Evolutionary conservation across 2,113 vertebrate genomes (phyloP).

Genomic region (Cheilinus undulatus): DNA sequence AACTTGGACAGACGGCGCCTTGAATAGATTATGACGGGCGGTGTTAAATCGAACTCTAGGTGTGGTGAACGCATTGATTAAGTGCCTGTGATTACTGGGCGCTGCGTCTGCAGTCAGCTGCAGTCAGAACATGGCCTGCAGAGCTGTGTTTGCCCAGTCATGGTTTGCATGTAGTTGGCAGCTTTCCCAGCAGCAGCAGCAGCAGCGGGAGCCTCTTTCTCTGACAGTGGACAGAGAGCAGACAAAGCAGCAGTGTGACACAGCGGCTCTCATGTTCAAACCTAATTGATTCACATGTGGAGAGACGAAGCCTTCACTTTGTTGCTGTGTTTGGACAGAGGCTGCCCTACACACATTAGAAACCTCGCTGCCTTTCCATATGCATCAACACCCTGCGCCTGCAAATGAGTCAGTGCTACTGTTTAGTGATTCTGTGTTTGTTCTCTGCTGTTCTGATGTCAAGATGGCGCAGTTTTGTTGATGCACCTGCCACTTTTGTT

Average conservation of each 20-base stretch:
- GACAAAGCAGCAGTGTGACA: conserved; percentile 66
- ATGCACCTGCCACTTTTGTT: conserved; percentile 39
- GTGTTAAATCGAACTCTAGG: neutral
- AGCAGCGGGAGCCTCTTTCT: conserved; percentile 11
- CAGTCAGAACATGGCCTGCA: conserved; percentile 15
- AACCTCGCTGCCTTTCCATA: neutral
- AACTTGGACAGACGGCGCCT: conserved; percentile 14
- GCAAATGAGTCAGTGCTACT: conserved; percentile 36
- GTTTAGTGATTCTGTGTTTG: conserved; percentile 15
- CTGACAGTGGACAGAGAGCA: conserved; percentile 45
- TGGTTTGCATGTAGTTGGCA: conserved; percentile 59
- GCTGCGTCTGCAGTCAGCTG: conserved; percentile 40
- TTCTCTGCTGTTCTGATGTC: conserved; percentile 1
- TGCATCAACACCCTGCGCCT: conserved; percentile 15
- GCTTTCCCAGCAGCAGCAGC: conserved; percentile 47
- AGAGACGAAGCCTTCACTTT: conserved; percentile 24
- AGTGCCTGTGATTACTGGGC: conserved; percentile 12
- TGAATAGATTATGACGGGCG: conserved; percentile 16
- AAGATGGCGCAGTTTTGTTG: conserved; percentile 12
- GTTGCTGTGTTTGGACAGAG: conserved; percentile 12
- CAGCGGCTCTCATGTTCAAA: conserved; percentile 51
- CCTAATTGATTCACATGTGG: conserved; percentile 63
- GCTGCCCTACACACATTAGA: neutral
- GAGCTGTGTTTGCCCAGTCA: conserved; percentile 55
- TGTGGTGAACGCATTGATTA: conserved; percentile 31